These are phyloP conservation scores for Aplysia californica DNA, from an alignment of 1,140 invertebrate genomes.

Conservation along the genomic window DNA sequence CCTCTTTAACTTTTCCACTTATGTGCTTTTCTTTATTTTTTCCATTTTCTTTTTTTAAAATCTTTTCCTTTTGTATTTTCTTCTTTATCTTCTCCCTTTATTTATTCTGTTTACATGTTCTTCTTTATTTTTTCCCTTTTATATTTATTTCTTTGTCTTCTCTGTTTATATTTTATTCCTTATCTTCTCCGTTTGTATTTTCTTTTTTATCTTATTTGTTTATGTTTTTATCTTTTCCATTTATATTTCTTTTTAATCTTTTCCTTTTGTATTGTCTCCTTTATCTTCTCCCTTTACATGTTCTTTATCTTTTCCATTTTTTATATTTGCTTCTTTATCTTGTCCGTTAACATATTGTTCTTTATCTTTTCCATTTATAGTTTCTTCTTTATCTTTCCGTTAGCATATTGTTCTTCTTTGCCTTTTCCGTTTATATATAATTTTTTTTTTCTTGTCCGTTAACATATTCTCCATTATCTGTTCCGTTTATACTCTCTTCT, in stretches of 20 bases:
- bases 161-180: neutral
- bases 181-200: neutral
- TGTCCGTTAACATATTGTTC: neutral
- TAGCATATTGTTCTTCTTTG: conserved; percentile 65
- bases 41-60: neutral
- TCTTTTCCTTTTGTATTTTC: neutral
- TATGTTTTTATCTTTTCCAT: conserved; percentile 1
- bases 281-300: neutral
- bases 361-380: neutral
- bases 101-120: neutral
- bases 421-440: no score
- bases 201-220: neutral
- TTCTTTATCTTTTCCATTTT: neutral
- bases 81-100: neutral
- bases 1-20: no score
- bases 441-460: no score
- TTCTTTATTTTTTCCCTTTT: neutral
- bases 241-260: neutral
- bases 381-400: conserved; percentile 3
- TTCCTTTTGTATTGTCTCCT: neutral
- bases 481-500: no score
- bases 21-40: neutral
- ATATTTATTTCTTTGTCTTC: neutral
- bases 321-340: neutral
- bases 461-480: no score